phyloP scores from a whole-genome alignment of 2,888 invertebrate genomes.

The Taphrorychus bicolor region DNA sequence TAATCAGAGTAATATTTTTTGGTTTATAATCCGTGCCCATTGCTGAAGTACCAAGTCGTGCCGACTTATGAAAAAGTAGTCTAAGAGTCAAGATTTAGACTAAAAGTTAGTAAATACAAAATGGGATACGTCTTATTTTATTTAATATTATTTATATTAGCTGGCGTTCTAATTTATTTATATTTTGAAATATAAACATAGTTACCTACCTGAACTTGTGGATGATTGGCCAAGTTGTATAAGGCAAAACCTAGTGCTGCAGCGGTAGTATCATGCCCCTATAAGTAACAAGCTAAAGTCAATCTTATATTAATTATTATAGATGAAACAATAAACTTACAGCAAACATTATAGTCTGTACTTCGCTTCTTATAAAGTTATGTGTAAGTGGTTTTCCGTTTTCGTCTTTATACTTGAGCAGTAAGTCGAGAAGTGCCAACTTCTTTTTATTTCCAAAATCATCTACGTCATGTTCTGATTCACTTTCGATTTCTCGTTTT shows the following conservation, averaged over 20 bases:
- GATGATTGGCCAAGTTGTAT: slow-evolving; percentile 61
- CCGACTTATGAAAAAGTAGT: no score
- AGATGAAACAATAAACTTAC: slow-evolving; percentile 58
- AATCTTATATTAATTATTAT: neutral
- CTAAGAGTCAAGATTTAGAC: no score
- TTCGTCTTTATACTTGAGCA: slow-evolving; percentile 64
- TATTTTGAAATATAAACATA: neutral
- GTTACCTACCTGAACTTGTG: slow-evolving; percentile 30
- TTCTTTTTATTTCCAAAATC: slow-evolving; percentile 62
- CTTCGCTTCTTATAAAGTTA: slow-evolving; percentile 71
- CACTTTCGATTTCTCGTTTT: slow-evolving; percentile 24
- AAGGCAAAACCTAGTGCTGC: slow-evolving; percentile 63
- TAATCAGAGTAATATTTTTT: no score
- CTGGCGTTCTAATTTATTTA: neutral
- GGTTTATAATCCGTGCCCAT: no score
- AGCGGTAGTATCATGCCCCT: slow-evolving; percentile 66
- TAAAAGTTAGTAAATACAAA: no score
- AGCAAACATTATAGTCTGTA: slow-evolving; percentile 78
- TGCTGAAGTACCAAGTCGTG: no score
- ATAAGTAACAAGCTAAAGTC: slow-evolving; percentile 7
- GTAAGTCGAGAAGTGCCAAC: slow-evolving; percentile 72
- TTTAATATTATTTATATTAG: no score
- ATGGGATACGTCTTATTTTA: no score
- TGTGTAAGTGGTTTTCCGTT: slow-evolving; percentile 65
- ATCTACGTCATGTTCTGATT: slow-evolving; percentile 10